Evolutionary conservation across 2,888 invertebrate species (phyloP), one percentile per base, ranked within the genome.

Genomic region (Dryobota labecula): DNA sequence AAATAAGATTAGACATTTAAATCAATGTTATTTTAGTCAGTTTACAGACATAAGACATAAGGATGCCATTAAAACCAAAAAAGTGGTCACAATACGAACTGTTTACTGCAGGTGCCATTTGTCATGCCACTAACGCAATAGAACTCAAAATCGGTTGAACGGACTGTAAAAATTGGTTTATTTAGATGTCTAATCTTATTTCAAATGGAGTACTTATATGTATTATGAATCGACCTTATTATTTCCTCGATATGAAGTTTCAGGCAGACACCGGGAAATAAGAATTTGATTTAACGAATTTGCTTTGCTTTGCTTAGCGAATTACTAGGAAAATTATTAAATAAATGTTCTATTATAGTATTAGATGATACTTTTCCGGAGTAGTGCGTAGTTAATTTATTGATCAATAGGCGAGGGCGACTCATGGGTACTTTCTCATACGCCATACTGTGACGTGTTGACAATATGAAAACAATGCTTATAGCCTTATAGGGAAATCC

Each of bases 401-500:
- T 38, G 5, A 20, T 38, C n/a, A 73, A 51, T 24, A 41, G 24
- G 33, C 41, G 13, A 45, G 33, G 24, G 33, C 41, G 13, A 45
- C 24, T 56, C 30, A 70, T 76, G 49, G 70, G 41, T 70, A 70
- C 36, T 60, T 61, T 60, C 54, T 38, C 54, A n/a, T 30, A 54
- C 41, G 41, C 20, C 20, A 49, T 36, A 11, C 13, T 33, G 13
- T 76, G 76, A 76, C 76, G 38, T 47, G 27, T 18, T 24, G 18
- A 13, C 11, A 18, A 13, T 18, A 27, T 76, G 38, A 38, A 51
- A 73, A 76, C 51, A 57, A 54, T 54, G 18, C 38, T 18, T 38
- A 45, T 4, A 27, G 7, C 30, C 18, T 8, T 38, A 11, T 45
- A 57, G 61, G 57, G n/a, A 75, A 78, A 62, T 51, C 51, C 43